Evolutionary conservation across 2,113 vertebrate species (phyloP).

Genomic region (Pseudorectes ferrugineus): DNA sequence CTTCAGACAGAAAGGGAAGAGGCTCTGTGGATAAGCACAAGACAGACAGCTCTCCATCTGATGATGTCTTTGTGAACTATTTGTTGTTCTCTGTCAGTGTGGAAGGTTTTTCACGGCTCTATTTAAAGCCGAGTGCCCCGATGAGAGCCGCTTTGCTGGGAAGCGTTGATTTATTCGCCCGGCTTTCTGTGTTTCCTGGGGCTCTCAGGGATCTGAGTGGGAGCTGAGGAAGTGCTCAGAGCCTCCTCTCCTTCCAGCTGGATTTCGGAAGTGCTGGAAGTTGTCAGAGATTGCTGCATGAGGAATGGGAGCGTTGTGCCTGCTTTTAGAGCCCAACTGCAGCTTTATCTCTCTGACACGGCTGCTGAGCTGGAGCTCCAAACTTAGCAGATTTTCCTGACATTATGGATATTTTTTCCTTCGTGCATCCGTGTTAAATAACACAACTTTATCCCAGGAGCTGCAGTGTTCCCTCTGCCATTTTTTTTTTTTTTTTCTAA

Average conservation of each 20-base stretch:
- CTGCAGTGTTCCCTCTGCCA: neutral
- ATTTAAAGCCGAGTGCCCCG: neutral
- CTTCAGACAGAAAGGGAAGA: neutral
- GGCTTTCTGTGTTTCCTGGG: neutral
- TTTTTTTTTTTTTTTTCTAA: neutral
- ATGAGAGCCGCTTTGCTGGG: neutral
- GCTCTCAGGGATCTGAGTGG: neutral
- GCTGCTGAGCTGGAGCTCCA: neutral
- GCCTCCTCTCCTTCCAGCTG: neutral
- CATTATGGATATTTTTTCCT: neutral
- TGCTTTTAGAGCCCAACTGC: neutral
- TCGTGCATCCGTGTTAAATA: rapidly evolving
- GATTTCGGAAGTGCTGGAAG: neutral
- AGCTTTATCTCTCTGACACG: neutral
- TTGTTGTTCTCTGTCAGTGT: neutral
- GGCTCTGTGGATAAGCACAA: neutral
- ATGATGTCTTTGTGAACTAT: neutral
- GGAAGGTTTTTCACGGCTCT: neutral
- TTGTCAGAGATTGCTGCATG: neutral
- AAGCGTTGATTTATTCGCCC: neutral
- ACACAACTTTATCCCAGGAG: neutral
- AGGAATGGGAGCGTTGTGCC: neutral
- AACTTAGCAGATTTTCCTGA: neutral
- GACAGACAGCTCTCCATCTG: neutral
- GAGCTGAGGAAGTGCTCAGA: neutral